Evolutionary conservation across 2,113 vertebrate species (phyloP).

Genomic region (Bos taurus): ARS-UCD2.0 NC_037330.1:25085501-25086000

Average conservation of each 20-base stretch:
- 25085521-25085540: neutral
- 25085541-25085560: neutral
- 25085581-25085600: neutral
- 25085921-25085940: neutral
- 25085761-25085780: neutral
- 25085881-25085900: neutral
- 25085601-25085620: neutral
- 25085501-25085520: neutral
- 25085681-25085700: neutral
- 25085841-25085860: neutral
- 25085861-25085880: no score
- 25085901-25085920: neutral
- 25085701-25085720: neutral
- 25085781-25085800: neutral
- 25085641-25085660: neutral
- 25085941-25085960: neutral
- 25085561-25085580: no score
- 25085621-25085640: neutral
- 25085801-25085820: neutral
- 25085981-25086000: neutral
- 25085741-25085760: neutral
- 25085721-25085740: neutral
- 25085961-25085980: neutral
- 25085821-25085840: neutral
- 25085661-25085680: neutral